Conservation (phyloP, 2,888 invertebrate species). For the Labia minor region DNA sequence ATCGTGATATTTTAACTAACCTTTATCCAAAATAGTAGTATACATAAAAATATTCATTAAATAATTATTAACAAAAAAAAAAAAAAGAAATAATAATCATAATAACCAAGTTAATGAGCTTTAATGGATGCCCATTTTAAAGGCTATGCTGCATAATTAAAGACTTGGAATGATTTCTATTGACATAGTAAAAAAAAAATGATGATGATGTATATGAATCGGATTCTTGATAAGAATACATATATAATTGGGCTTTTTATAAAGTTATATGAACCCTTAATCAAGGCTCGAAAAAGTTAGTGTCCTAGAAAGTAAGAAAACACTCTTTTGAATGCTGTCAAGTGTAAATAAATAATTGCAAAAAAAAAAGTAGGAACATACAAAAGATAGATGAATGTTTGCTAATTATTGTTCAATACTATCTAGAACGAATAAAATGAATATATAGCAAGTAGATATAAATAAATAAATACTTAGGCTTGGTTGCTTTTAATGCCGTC, state of each 20-base stretch:
- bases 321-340: not conserved
- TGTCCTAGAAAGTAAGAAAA: not conserved
- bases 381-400: not conserved
- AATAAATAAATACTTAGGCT: not conserved
- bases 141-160: no score
- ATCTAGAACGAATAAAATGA: not conserved
- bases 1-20: no score
- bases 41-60: no score
- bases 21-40: no score
- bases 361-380: not conserved
- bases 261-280: not conserved
- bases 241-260: not conserved
- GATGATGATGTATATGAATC: not conserved
- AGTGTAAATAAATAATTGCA: conserved; percentile 8
- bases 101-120: no score
- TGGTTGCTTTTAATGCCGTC: not conserved
- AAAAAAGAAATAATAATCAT: no score
- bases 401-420: not conserved
- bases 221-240: not conserved
- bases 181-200: not conserved
- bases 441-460: no score
- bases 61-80: no score
- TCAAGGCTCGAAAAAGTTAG: not conserved
- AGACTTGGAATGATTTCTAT: not conserved
- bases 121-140: no score